Base-by-base conservation (phyloP, 1,140 invertebrate genomes). In the Heliconius hermathena region DNA sequence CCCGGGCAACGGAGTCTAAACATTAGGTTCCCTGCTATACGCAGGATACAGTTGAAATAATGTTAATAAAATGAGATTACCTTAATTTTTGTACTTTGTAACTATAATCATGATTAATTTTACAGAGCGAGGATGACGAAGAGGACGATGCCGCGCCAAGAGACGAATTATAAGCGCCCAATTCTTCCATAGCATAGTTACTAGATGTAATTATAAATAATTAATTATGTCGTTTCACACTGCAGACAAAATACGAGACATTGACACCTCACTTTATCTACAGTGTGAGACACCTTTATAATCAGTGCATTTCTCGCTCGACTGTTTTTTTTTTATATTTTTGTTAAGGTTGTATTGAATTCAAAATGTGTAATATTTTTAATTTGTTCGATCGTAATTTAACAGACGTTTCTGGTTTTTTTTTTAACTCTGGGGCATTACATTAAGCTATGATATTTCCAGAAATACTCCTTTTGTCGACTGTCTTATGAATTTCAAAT, bases 151-250 rank as follows among this genome's bases (percentile, higher is more conserved):
- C 80, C 73, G 89, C 90, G 41, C 84, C 92, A 66, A 87, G 91
- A 70, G 93, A 94, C 83, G 93, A 94, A 85, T 90, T 94, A 91
- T 94, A 93, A 94, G 86, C 83, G 72, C 49, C 66, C 73, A 71
- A 22, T 74, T 91, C 89, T 90, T 91, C 90, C 90, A 87, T 92
- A 92, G 88, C 72, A 83, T 92, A 91, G 79, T 81, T 36, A 80
- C 85, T 88, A 92, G 89, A 87, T 90, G 73, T 78, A 78, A 70
- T 78, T 81, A 75, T 26, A 74, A 52, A 20, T 52, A 52, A 52
- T 52, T 52, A 52, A 52, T 52, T 52, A 74, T 70, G 33, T 46
- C 66, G 72, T 38, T 71, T 54, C 80, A 49, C 76, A 66, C 78
- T 71, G 57, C 9, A 60, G 54, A 70, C 33, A 22, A 26, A 38